Evolutionary conservation across 2,888 invertebrate species (phyloP).

Genomic region (Dione vanillae): DNA sequence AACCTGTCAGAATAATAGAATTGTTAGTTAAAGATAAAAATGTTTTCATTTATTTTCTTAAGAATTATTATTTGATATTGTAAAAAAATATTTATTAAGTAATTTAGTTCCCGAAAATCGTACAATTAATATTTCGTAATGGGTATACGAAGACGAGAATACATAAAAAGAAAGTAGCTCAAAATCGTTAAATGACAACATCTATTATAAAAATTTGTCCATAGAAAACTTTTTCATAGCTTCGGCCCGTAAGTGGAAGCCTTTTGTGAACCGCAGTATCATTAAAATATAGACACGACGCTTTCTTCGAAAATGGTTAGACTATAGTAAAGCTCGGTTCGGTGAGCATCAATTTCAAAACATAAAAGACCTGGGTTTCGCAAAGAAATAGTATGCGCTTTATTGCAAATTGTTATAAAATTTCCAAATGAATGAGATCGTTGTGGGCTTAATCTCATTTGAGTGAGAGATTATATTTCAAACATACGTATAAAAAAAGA

Average conservation of each 20-base stretch:
- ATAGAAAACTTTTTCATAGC: slow-evolving; percentile 23
- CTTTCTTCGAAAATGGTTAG: slow-evolving; percentile 25
- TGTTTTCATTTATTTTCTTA: too few relatives aligned
- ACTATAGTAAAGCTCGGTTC: slow-evolving; percentile 17
- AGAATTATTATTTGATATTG: too few relatives aligned
- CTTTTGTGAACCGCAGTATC: slow-evolving; percentile 21
- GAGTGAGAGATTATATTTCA: too few relatives aligned
- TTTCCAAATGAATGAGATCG: too few relatives aligned
- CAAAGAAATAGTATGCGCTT: background rate
- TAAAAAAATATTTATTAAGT: too few relatives aligned
- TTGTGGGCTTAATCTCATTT: too few relatives aligned
- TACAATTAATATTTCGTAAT: background rate
- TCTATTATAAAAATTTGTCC: slow-evolving; percentile 20
- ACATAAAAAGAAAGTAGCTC: background rate
- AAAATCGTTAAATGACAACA: slow-evolving; percentile 7
- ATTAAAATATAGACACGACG: slow-evolving; percentile 26
- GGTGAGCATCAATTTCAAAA: slow-evolving; percentile 11
- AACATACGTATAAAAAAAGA: too few relatives aligned
- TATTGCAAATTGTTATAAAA: too few relatives aligned
- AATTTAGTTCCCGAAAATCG: background rate
- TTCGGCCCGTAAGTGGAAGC: slow-evolving; percentile 25
- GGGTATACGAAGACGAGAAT: slow-evolving; percentile 15
- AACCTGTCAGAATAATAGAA: too few relatives aligned
- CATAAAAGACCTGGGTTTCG: slow-evolving; percentile 2
- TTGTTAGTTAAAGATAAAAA: too few relatives aligned